Percentiles rank a stretch among this genome's conserved stretches.
Conservation (phyloP, 2,113 vertebrate genomes). For the Microcebus murinus region DNA sequence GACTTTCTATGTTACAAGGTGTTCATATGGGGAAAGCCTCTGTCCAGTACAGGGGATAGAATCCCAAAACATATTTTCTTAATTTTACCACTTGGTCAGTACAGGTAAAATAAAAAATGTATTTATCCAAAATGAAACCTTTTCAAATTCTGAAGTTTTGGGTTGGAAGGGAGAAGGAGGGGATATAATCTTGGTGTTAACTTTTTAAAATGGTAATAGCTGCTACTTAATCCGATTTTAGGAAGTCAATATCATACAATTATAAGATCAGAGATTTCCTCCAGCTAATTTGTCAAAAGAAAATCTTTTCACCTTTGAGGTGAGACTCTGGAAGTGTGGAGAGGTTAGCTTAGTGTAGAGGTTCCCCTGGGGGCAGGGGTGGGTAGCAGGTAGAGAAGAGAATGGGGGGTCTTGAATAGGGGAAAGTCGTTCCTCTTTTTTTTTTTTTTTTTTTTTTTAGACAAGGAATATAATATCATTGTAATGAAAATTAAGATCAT, state of each 20-base stretch:
- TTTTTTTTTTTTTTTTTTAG: too few relatives aligned
- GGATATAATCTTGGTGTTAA: background rate
- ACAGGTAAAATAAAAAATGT: background rate
- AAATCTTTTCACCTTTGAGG: background rate
- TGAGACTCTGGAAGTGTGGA: background rate
- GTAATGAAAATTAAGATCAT: background rate
- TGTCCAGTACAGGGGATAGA: background rate
- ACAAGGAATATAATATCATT: background rate
- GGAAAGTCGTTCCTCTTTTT: background rate
- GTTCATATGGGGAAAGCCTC: background rate
- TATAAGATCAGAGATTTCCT: background rate
- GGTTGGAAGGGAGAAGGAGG: background rate
- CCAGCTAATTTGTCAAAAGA: background rate
- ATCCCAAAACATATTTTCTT: background rate
- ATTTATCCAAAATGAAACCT: background rate
- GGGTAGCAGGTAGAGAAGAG: background rate
- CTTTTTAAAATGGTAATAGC: background rate
- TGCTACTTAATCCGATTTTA: background rate
- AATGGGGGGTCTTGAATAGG: background rate
- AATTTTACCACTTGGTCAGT: background rate
- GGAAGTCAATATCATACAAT: background rate
- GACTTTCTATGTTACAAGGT: background rate
- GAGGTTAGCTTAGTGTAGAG: background rate
- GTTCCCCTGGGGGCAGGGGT: too few relatives aligned
- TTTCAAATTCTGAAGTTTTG: background rate